Base-by-base conservation (phyloP, 2,113 vertebrate genomes). In the Odontophorus gujanensis region DNA sequence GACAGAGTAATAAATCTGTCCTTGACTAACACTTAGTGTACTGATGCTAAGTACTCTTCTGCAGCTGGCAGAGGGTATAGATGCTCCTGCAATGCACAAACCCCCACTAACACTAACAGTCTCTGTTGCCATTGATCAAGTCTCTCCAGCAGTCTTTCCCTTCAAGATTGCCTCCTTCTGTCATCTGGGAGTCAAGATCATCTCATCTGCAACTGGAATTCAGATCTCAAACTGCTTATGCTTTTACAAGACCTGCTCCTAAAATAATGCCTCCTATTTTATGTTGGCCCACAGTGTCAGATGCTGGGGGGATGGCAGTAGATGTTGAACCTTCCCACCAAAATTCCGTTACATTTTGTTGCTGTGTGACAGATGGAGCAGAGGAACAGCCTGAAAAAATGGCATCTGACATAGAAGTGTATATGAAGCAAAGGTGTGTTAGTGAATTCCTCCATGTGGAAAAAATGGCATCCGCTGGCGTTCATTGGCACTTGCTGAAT, bases 91-190 rank as follows among this genome's bases (percentile, higher is more conserved):
- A 61, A 61, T 68, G 17, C 34, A 50, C 26, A 50, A 79, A 32
- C 28, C n/a, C 9, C 68, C 0, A 11, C 58, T 18, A 81, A 59
- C 9, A 26, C 30, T n/a, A 0, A 40, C 13, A 4, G 7, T 9
- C 10, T 14, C 26, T 57, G 26, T 53, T 63, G 40, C 5, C 13
- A 6, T 13, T 25, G 17, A 22, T 36, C 20, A 66, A 40, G 30
- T 22, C 51, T 45, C 59, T 76, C 63, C 45, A 66, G 32, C 8
- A 61, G 45, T 38, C 50, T 14, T 38, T 43, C 19, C 28, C n/a
- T 45, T 36, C 24, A 66, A 48, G 40, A 61, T 3, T 51, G 40
- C 14, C 28, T 73, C 40, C 47, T 72, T 28, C 58, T n/a, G 3
- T 42, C 57, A 12, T 32, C 47, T 72, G 47, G 47, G 22, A 89